Percentiles rank a stretch among this genome's conserved stretches.
These are phyloP conservation scores for Peribatodes rhomboidaria DNA, from an alignment of 2,888 invertebrate genomes.

Conservation along the genomic window DNA sequence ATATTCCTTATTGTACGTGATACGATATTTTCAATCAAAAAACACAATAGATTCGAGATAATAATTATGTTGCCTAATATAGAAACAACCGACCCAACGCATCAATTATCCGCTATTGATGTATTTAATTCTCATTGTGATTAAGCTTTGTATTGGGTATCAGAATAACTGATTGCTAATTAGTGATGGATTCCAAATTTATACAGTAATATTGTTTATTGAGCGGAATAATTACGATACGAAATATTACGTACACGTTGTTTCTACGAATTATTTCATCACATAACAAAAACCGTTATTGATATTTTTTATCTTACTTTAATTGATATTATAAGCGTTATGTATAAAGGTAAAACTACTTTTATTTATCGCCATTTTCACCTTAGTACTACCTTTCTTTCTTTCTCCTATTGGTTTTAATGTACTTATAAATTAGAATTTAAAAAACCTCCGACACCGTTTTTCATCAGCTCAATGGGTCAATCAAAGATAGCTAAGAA, in stretches of 20 bases:
- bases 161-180: constrained; percentile 12
- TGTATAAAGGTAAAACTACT: no score
- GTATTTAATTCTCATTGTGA: constrained; percentile 2
- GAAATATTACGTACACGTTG: background rate
- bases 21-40: background rate
- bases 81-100: background rate
- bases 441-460: no score
- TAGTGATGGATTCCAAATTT: constrained; percentile 11
- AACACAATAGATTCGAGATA: background rate
- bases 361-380: no score
- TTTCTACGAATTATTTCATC: background rate
- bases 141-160: constrained; percentile 11
- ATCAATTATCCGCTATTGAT: background rate
- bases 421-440: no score
- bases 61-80: background rate
- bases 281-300: no score
- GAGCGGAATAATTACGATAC: background rate
- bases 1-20: background rate
- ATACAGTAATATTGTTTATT: background rate
- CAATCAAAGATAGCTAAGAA: no score
- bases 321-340: no score
- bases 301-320: no score
- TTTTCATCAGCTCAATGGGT: no score
- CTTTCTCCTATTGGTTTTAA: no score
- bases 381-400: no score